A percentile compares a stretch with the other conserved stretches of the same genome.
These are phyloP conservation scores for Coptodon rendalli DNA, from an alignment of 2,113 vertebrate genomes.

Conservation along the genomic window DNA sequence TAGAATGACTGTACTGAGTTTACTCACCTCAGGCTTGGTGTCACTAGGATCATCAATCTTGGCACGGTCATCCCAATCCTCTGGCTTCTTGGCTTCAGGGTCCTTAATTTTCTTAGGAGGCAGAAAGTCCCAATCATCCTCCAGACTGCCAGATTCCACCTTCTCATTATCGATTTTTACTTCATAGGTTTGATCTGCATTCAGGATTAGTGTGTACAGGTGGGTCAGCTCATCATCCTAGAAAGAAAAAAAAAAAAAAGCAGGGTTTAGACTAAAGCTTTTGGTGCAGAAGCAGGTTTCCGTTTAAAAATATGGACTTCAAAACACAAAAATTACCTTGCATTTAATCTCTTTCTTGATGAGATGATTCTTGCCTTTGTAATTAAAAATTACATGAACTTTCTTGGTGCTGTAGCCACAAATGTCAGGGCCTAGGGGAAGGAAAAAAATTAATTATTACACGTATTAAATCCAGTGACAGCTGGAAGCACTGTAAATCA, in stretches of 20 bases:
- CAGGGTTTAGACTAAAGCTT: not conserved
- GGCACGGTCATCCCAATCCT: conserved; percentile 71
- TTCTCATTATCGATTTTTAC: conserved; percentile 79
- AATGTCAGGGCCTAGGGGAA: conserved; percentile 81
- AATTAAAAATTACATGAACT: conserved; percentile 86
- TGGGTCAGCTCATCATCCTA: conserved; percentile 82
- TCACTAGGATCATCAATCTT: conserved; percentile 67
- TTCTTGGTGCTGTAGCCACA: conserved; percentile 88
- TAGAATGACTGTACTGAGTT: not conserved
- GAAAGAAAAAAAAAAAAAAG: not conserved
- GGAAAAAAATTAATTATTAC: not conserved
- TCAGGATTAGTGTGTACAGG: conserved; percentile 81
- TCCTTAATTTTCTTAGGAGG: conserved; percentile 74
- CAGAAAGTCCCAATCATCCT: conserved; percentile 83
- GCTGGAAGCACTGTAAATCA: not conserved
- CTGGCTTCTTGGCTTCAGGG: conserved; percentile 68
- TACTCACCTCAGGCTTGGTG: conserved; percentile 70
- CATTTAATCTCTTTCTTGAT: conserved; percentile 85
- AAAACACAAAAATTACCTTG: conserved; percentile 68
- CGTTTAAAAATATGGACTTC: not conserved
- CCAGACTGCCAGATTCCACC: conserved; percentile 75
- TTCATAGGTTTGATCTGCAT: conserved; percentile 78
- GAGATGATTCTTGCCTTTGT: conserved; percentile 83
- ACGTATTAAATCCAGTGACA: not conserved
- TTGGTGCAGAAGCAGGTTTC: not conserved